phyloP scores from a whole-genome alignment of 2,113 vertebrate genomes.

The Micronycteris hirsuta region DNA sequence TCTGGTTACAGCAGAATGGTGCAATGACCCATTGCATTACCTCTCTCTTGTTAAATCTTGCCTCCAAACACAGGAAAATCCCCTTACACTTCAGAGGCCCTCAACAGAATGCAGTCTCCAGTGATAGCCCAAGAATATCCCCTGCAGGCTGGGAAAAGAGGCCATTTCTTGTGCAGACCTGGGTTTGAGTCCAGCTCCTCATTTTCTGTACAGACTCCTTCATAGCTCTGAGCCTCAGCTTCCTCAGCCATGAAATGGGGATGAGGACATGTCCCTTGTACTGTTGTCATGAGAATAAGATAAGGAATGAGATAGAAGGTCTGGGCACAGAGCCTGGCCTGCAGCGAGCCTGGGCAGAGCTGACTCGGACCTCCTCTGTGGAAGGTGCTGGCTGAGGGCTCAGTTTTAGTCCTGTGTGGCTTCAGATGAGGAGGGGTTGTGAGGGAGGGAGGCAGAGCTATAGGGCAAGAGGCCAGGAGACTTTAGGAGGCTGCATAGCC shows the following conservation, averaged over 20 bases:
- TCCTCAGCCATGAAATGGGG: not conserved
- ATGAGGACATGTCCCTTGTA: not conserved
- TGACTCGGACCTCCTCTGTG: not conserved
- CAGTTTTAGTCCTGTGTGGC: not conserved
- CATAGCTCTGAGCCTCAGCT: not conserved
- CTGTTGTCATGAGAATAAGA: not conserved
- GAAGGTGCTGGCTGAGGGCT: not conserved
- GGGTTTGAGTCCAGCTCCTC: not conserved
- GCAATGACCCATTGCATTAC: not conserved
- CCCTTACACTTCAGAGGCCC: not conserved
- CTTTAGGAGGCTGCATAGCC: not conserved
- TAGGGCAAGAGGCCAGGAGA: not conserved
- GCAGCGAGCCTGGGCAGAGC: not conserved
- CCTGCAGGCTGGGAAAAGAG: not conserved
- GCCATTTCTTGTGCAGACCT: not conserved
- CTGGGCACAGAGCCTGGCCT: not conserved
- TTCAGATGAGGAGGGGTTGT: not conserved
- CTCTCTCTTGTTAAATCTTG: not conserved
- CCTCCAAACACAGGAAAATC: not conserved
- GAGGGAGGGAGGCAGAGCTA: not conserved
- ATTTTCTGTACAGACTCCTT: not conserved
- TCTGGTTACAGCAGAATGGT: not conserved
- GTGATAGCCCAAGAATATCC: not conserved
- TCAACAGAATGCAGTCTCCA: fast-evolving
- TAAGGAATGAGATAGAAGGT: not conserved